Evolutionary conservation across 2,113 vertebrate genomes (phyloP).

Genomic region (Aldabrachelys gigantea): DNA sequence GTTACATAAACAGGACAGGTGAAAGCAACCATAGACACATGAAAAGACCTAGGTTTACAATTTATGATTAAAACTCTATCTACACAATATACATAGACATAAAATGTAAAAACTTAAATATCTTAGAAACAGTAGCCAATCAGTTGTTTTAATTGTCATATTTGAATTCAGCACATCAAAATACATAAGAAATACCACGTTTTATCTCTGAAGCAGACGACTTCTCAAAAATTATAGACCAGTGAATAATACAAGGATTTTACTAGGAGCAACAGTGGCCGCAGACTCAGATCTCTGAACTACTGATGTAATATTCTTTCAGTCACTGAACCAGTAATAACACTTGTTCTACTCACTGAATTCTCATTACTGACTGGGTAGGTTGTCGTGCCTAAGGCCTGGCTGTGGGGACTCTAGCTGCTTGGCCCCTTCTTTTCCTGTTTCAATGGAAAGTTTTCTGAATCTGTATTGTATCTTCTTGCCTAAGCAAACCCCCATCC

Average conservation of each 20-base stretch:
- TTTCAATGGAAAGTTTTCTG: neutral
- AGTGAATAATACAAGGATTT: neutral
- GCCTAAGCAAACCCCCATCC: neutral
- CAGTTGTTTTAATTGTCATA: no score
- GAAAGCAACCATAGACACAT: no score
- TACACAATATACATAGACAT: no score
- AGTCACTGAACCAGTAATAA: neutral
- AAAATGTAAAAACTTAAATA: no score
- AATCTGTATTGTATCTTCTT: neutral
- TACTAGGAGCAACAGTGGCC: neutral
- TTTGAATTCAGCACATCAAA: no score
- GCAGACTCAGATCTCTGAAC: neutral
- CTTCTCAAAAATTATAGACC: no score
- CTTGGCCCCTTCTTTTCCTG: neutral
- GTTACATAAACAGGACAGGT: no score
- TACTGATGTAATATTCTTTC: accelerated
- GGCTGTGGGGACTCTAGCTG: accelerated
- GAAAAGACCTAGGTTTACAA: no score
- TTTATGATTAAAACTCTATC: no score
- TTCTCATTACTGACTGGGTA: conserved; percentile 9
- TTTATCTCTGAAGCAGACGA: no score
- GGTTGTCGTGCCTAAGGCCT: neutral
- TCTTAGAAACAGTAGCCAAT: no score
- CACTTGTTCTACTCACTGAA: neutral
- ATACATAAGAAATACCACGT: no score